Evolutionary conservation across 2,888 invertebrate genomes (phyloP).

Genomic region (Drosophila fungiperda): DNA sequence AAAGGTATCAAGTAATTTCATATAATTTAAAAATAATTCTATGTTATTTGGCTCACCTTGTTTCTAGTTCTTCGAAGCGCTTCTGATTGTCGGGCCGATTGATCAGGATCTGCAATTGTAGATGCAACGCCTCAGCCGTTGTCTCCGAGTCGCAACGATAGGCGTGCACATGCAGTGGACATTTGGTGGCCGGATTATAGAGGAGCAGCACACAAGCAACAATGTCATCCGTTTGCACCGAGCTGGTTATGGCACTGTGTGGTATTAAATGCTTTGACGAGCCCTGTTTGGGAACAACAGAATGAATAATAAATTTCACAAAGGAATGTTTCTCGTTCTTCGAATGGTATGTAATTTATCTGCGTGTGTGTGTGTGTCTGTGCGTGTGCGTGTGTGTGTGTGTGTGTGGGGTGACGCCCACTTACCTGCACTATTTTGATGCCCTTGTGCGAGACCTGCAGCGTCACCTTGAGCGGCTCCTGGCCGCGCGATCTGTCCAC

Average conservation of each 20-base stretch:
- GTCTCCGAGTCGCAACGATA: conserved; percentile 97
- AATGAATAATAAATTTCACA: not conserved
- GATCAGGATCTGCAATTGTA: conserved; percentile 93
- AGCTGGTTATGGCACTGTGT: conserved; percentile 96
- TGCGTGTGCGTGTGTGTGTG: not conserved
- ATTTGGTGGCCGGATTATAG: conserved; percentile 97
- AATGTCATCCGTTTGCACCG: conserved; percentile 95
- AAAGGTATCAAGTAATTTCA: not conserved
- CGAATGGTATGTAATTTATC: not conserved
- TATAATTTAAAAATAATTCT: not conserved
- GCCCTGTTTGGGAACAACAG: conserved; percentile 70
- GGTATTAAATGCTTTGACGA: conserved; percentile 97
- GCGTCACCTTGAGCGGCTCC: conserved; percentile 95
- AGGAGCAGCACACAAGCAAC: conserved; percentile 96
- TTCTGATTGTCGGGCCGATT: conserved; percentile 94
- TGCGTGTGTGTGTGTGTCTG: not conserved
- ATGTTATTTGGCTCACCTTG: conserved; percentile 81
- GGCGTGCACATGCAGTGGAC: conserved; percentile 97
- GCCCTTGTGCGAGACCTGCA: conserved; percentile 96
- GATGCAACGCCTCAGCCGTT: conserved; percentile 94
- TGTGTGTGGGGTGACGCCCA: not conserved
- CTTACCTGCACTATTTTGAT: conserved; percentile 95
- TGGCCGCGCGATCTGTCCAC: conserved; percentile 93
- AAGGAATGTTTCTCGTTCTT: not conserved
- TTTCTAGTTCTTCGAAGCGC: conserved; percentile 93